Percentiles rank a stretch among this genome's conserved stretches.
Conservation (phyloP, 2,797 vertebrate species). For the Sitta carolinensis region DNA sequence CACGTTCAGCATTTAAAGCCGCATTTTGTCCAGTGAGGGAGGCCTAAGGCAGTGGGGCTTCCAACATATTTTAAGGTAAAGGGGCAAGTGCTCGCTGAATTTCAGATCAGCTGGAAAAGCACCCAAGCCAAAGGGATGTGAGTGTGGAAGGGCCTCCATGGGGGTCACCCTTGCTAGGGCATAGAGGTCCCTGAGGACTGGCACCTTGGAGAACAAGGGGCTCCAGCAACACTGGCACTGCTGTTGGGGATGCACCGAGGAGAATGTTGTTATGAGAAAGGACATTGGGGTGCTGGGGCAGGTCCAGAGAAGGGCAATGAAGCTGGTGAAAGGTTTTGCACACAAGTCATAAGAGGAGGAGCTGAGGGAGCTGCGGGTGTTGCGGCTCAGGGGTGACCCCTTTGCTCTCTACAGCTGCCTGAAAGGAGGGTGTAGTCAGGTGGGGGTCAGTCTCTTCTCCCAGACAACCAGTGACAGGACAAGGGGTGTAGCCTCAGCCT, state of each 20-base stretch:
- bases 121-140: not conserved
- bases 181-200: not conserved
- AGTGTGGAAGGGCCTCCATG: not conserved
- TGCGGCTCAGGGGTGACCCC: not conserved
- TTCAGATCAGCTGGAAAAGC: not conserved
- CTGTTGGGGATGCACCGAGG: accelerated
- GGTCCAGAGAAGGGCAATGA: not conserved
- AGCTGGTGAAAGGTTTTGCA: not conserved
- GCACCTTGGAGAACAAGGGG: not conserved
- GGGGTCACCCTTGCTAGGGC: not conserved
- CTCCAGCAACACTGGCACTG: not conserved
- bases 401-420: accelerated
- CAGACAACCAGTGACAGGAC: not conserved
- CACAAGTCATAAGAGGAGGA: not conserved
- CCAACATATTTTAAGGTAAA: not conserved
- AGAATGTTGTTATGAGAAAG: not conserved
- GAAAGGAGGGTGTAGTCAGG: not conserved
- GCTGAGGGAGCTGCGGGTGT: not conserved
- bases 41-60: not conserved
- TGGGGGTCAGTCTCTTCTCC: too few species aligned
- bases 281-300: not conserved
- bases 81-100: accelerated
- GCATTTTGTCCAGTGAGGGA: accelerated
- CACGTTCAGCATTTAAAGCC: accelerated
- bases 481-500: not conserved